A percentile compares a stretch with the other conserved stretches of the same genome.
Conservation (phyloP, 2,888 invertebrate species). For the Spodoptera littoralis region DNA sequence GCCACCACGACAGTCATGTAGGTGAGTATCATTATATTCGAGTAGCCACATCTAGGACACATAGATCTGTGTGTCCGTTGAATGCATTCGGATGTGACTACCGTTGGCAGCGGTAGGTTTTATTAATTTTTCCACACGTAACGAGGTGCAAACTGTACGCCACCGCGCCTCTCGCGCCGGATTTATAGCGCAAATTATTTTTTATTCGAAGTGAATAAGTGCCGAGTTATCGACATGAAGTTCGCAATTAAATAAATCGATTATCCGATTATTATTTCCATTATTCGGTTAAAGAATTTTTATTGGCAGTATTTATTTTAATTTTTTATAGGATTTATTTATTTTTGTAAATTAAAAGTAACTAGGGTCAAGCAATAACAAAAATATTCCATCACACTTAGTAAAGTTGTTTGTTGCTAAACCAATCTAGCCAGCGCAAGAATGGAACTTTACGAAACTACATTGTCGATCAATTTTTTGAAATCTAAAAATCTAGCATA, state of each 20-base stretch:
- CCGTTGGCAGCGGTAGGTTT: conserved; percentile 53
- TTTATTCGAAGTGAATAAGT: conserved; percentile 7
- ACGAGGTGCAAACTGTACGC: conserved; percentile 60
- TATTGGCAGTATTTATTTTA: too few relatives aligned
- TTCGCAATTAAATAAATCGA: not conserved
- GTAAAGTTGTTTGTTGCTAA: too few relatives aligned
- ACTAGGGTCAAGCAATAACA: too few relatives aligned
- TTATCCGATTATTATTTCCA: not conserved
- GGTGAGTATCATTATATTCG: not conserved
- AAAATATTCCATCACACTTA: too few relatives aligned
- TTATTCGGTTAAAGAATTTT: not conserved
- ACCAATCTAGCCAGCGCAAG: too few relatives aligned
- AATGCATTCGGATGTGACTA: conserved; percentile 46
- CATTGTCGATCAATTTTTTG: too few relatives aligned
- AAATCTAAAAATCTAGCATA: too few relatives aligned
- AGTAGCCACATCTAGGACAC: conserved; percentile 16
- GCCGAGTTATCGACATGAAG: not conserved
- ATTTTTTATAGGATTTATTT: too few relatives aligned
- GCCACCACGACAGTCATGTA: too few relatives aligned
- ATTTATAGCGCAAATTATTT: conserved; percentile 7
- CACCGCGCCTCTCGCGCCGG: not conserved
- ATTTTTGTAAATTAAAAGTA: too few relatives aligned
- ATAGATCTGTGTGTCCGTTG: conserved; percentile 6
- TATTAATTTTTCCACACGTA: conserved; percentile 72
- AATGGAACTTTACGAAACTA: too few relatives aligned